phyloP scores from a whole-genome alignment of 2,113 vertebrate species.

The Ceyx margarethae region DNA sequence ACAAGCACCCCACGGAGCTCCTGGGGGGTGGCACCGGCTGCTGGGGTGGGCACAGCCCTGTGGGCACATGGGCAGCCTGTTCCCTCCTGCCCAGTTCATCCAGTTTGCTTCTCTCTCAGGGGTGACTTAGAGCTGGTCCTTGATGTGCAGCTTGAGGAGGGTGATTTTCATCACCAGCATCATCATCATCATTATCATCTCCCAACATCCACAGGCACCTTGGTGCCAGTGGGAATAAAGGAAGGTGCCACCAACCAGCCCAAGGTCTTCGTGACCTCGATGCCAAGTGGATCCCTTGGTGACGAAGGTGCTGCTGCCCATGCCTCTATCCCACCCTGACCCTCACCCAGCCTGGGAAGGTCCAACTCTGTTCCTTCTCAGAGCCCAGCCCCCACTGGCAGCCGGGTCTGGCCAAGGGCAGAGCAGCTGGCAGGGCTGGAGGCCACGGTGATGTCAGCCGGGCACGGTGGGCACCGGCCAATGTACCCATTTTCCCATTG shows the following conservation, averaged over 20 bases:
- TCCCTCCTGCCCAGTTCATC: neutral
- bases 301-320: neutral
- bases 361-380: neutral
- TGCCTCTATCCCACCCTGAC: accelerated
- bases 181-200: neutral
- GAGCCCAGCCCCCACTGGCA: neutral
- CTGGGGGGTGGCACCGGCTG: accelerated
- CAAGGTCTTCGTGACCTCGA: neutral
- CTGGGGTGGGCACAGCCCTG: neutral
- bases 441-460: accelerated
- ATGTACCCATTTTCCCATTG: neutral
- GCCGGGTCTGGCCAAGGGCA: neutral
- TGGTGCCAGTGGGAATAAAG: accelerated
- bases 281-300: neutral
- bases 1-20: accelerated
- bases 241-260: neutral
- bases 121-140: neutral
- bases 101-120: neutral
- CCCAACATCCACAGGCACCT: accelerated
- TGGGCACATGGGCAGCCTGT: accelerated
- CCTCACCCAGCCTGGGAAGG: neutral
- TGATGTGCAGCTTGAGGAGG: accelerated
- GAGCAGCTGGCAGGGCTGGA: neutral
- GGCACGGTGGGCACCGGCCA: neutral
- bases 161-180: neutral